A percentile compares a stretch with the other conserved stretches of the same genome.
phyloP scores from a whole-genome alignment of 2,888 invertebrate species.

The Zhuqinia jingwanae region DNA sequence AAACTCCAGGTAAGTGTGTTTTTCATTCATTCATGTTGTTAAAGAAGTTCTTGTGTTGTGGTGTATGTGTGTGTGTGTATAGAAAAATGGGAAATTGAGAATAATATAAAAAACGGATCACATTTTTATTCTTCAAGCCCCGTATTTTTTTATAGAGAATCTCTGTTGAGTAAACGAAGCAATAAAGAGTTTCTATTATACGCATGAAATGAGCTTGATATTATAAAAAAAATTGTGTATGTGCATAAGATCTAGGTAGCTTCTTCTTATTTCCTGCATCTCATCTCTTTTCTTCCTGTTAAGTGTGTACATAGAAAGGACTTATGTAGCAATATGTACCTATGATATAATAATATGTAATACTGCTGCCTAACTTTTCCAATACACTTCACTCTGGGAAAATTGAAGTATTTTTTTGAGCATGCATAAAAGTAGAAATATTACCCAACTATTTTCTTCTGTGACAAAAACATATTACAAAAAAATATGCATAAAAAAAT shows the following conservation, averaged over 20 bases:
- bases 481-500: neutral
- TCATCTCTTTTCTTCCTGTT: slow-evolving; percentile 8
- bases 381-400: neutral
- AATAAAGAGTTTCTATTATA: slow-evolving; percentile 41
- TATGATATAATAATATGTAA: neutral
- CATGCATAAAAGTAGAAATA: neutral
- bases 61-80: neutral
- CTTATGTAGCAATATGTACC: neutral
- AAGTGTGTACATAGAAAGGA: neutral
- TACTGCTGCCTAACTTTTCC: neutral
- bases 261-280: slow-evolving; percentile 5
- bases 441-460: neutral
- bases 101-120: neutral
- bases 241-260: too few relatives aligned
- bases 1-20: neutral
- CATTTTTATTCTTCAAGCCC: neutral
- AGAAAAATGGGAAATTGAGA: neutral
- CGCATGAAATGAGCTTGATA: slow-evolving; percentile 28
- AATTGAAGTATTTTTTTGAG: neutral
- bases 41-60: neutral
- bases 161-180: slow-evolving; percentile 7
- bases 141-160: neutral
- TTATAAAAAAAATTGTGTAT: neutral
- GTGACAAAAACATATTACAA: neutral
- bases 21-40: neutral